Base-by-base conservation (phyloP, 1,140 invertebrate genomes). In the Drosophila sturtevanti region DNA sequence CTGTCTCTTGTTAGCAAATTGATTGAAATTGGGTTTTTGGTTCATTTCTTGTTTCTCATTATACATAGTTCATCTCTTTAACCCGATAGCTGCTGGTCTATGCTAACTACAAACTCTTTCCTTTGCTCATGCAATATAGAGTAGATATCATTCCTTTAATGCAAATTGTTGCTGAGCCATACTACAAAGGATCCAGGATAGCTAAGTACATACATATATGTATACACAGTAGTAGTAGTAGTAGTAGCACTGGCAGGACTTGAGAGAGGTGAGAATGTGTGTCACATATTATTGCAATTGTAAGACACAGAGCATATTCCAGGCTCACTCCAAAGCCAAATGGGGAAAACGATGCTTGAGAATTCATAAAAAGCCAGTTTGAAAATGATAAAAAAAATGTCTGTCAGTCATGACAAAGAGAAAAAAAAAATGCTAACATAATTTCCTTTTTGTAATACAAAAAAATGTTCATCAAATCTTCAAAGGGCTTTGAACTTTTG, bases 1-100 rank as follows among this genome's bases (percentile, higher is more conserved):
- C 82, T 86, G 82, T 87, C 70, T 79, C 78, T 87, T 81, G 81
- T 87, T 86, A 79, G 76, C 52, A 41, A 86, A 86, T 86, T 87
- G 81, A 86, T 86, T 86, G 78, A 87, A 86, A 86, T 86, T 86
- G 62, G 82, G 74, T 86, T 86, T 86, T 73, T 55, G 68, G 52
- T 63, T 48, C 41, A 18, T 18, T 48, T 48, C 41, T 48, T 38
- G 37, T 21, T 48, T 1, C 18, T 48, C 41, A 48, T 48, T 48
- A 21, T n/a, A n/a, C n/a, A n/a, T 10, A 48, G 16, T 1, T 14
- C 14, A 18, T 34, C 41, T 34, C 41, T 44, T 14, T 14, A 16
- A 44, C 6, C 14, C 41, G 41, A 4, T 48, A 59, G 24, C 9
- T 48, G 18, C 27, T 16, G n/a, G n/a, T n/a, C 14, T 18, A 44